phyloP scores from a whole-genome alignment of 2,888 invertebrate genomes.

The Habrosyne pyritoides region DNA sequence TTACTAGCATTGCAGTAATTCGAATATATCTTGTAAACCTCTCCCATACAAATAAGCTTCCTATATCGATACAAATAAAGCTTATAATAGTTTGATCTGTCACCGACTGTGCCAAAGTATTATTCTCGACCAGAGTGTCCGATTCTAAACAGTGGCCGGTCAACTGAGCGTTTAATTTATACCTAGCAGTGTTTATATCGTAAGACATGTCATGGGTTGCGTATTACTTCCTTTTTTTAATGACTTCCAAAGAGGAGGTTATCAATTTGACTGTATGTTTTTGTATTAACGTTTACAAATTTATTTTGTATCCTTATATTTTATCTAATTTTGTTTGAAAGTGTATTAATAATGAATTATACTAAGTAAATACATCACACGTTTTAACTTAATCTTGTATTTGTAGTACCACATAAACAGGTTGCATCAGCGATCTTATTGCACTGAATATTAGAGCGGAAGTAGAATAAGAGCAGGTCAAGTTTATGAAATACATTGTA shows the following conservation, averaged over 20 bases:
- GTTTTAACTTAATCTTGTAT: neutral
- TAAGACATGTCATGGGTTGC: too few species aligned
- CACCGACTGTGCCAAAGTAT: conserved; percentile 65
- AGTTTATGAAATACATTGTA: neutral
- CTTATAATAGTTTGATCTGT: conserved; percentile 41
- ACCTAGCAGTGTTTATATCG: neutral
- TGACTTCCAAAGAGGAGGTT: too few species aligned
- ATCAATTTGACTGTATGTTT: too few species aligned
- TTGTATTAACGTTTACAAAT: conserved; percentile 4
- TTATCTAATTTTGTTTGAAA: too few species aligned
- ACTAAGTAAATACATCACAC: neutral
- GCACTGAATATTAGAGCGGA: neutral
- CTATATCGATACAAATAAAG: conserved; percentile 22
- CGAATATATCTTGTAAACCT: neutral
- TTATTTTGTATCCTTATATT: too few species aligned
- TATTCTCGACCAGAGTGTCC: conserved; percentile 29
- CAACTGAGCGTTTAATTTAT: conserved; percentile 1
- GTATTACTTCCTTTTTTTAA: conserved; percentile 5
- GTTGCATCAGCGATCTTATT: neutral
- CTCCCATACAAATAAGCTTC: conserved; percentile 29
- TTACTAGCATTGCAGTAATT: neutral
- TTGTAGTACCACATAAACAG: neutral
- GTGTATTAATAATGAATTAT: too few species aligned
- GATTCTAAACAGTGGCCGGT: conserved; percentile 24
- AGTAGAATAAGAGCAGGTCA: neutral